Evolutionary conservation across 1,140 invertebrate genomes (phyloP).

Genomic region (Pectinophora gossypiella): DNA sequence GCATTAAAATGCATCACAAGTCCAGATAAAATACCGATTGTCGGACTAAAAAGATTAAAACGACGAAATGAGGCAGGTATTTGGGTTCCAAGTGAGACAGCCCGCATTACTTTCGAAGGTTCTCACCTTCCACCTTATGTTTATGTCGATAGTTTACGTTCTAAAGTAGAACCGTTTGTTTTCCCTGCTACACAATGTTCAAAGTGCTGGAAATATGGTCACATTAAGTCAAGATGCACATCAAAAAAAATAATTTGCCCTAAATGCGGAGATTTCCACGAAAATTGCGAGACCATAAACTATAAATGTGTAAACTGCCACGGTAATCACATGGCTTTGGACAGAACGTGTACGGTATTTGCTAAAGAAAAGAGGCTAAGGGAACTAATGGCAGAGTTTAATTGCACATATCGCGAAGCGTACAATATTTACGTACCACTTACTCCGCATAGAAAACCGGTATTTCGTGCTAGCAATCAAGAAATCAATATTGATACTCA

Average conservation of each 20-base stretch:
- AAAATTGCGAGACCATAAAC: slow-evolving; percentile 1
- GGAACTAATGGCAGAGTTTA: neutral
- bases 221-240: neutral
- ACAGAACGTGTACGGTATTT: neutral
- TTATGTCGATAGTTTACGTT: neutral
- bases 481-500: neutral
- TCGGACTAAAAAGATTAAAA: neutral
- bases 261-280: slow-evolving; percentile 5
- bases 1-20: neutral
- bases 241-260: slow-evolving; percentile 5
- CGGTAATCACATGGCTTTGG: slow-evolving; percentile 1
- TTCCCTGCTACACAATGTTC: slow-evolving; percentile 5
- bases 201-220: slow-evolving; percentile 4
- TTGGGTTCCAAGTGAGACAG: neutral
- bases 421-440: neutral
- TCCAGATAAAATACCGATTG: neutral
- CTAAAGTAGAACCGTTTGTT: neutral
- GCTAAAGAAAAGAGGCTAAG: slow-evolving; percentile 5
- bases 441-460: neutral
- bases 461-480: neutral
- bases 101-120: neutral
- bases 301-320: slow-evolving; percentile 7
- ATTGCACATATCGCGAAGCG: slow-evolving; percentile 3
- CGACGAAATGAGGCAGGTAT: neutral
- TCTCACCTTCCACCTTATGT: neutral